Percentiles rank a stretch among this genome's conserved stretches.
Conservation (phyloP, 2,113 vertebrate species). For the Tauraco erythrolophus region DNA sequence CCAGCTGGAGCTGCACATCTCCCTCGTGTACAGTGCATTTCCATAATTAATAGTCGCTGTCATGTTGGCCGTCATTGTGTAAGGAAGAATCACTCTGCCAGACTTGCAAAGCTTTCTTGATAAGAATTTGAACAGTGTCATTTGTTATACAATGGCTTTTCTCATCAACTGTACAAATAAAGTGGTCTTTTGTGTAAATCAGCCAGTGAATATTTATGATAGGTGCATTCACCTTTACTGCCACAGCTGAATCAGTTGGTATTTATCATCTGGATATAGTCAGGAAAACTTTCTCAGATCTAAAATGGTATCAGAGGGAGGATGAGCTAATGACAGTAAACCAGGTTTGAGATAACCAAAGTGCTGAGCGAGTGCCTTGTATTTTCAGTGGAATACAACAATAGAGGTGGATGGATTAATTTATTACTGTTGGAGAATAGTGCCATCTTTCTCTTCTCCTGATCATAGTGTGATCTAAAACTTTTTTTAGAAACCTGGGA, state of each 20-base stretch:
- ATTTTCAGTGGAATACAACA: not conserved
- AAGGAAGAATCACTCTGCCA: not conserved
- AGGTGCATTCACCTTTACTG: constrained; percentile 45
- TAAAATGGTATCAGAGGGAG: not conserved
- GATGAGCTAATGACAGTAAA: constrained; percentile 25
- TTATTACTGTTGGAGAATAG: not conserved
- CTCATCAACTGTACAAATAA: constrained; percentile 33
- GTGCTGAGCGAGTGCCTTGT: not conserved
- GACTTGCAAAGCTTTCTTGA: constrained; percentile 4
- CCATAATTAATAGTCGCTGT: not conserved
- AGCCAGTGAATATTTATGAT: constrained; percentile 39
- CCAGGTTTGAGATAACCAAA: not conserved
- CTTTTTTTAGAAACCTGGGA: not conserved
- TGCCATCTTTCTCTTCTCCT: not conserved
- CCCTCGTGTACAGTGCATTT: not conserved
- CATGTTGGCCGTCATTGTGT: not conserved
- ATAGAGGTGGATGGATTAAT: not conserved
- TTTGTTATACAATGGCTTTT: constrained; percentile 29
- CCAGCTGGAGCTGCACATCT: not conserved
- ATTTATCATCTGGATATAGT: not conserved
- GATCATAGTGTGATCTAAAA: not conserved
- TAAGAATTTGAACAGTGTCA: constrained; percentile 1
- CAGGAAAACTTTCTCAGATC: not conserved
- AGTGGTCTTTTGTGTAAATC: constrained; percentile 33
- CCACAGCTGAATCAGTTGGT: constrained; percentile 32